phyloP scores from a whole-genome alignment of 2,888 invertebrate genomes.

The Crematogaster levior region DNA sequence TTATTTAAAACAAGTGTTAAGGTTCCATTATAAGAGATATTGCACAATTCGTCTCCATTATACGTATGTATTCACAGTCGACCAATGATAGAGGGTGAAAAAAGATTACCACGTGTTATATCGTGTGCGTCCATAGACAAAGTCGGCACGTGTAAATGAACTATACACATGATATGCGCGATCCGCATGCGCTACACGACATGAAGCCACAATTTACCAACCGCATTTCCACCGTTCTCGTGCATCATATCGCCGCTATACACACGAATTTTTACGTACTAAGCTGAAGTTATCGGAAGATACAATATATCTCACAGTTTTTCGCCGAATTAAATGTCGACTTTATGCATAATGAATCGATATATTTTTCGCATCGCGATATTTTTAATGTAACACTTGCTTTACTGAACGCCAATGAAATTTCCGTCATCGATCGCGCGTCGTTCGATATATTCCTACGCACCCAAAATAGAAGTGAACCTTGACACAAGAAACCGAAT shows the following conservation, averaged over 20 bases:
- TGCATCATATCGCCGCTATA: neutral
- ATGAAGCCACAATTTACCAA: neutral
- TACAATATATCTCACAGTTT: neutral
- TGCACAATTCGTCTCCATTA: conserved; percentile 6
- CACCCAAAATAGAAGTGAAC: conserved; percentile 7
- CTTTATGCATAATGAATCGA: conserved; percentile 16
- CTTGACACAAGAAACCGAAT: conserved; percentile 36
- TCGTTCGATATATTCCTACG: conserved; percentile 7
- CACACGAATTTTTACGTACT: neutral
- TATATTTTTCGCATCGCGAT: conserved; percentile 38
- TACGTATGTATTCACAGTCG: no score
- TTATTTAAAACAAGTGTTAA: neutral
- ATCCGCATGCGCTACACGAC: neutral
- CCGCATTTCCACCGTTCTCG: neutral
- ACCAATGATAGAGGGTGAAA: neutral
- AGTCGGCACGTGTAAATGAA: conserved; percentile 19
- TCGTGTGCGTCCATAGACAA: conserved; percentile 8
- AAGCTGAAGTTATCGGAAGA: neutral
- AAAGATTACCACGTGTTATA: neutral
- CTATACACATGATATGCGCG: conserved; percentile 2
- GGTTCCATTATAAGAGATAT: neutral
- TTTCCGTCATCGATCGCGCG: conserved; percentile 16
- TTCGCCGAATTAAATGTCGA: conserved; percentile 24
- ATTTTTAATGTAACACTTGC: conserved; percentile 25
- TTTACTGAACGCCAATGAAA: conserved; percentile 11